phyloP scores from a whole-genome alignment of 2,797 vertebrate genomes.

The Alcedo atthis region DNA sequence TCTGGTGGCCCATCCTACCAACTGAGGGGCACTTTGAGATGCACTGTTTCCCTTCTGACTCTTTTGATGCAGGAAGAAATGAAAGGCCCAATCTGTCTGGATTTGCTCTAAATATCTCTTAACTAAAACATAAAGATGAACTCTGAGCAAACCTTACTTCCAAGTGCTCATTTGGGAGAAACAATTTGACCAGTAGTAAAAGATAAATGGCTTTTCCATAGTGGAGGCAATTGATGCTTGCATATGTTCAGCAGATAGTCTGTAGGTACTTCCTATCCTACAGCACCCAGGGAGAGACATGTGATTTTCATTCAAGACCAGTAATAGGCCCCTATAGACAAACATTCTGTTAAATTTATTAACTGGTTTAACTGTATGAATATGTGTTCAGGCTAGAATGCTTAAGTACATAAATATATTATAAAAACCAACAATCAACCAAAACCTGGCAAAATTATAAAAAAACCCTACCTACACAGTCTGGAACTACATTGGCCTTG shows the following conservation, averaged over 20 bases:
- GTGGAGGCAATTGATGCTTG: neutral
- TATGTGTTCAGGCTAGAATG: neutral
- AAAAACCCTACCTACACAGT: accelerated
- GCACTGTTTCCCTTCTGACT: neutral
- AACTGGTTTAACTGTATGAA: neutral
- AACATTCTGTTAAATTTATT: neutral
- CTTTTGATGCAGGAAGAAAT: neutral
- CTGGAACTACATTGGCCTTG: neutral
- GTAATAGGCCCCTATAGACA: neutral
- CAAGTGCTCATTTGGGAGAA: neutral
- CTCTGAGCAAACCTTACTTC: neutral
- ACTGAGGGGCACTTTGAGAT: too few relatives aligned
- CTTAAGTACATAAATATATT: neutral
- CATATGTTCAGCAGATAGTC: neutral
- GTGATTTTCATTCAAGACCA: neutral
- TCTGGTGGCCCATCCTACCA: neutral
- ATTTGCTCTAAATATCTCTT: neutral
- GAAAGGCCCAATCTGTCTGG: neutral
- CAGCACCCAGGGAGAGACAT: neutral
- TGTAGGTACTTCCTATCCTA: neutral
- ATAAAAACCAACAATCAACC: neutral
- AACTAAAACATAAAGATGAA: neutral
- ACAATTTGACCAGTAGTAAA: neutral
- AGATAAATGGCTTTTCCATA: accelerated
- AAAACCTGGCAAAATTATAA: neutral